Percentiles rank a stretch among this genome's conserved stretches.
Evolutionary conservation across 2,797 vertebrate species (phyloP).

Genomic region (Catharus ustulatus): DNA sequence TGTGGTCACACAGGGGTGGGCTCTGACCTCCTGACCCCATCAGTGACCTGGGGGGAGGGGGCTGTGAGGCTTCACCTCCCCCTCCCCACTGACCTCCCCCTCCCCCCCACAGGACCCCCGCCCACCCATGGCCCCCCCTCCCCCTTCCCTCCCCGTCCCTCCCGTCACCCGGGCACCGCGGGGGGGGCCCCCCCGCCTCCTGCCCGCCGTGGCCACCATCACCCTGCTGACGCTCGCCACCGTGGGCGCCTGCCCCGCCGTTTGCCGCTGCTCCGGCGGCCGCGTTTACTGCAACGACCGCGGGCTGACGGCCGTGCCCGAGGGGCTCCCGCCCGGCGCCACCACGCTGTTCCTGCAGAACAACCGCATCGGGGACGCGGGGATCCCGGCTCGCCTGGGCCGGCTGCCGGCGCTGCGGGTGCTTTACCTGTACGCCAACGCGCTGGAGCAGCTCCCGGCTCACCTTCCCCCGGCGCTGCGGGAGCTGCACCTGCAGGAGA

Average conservation of each 20-base stretch:
- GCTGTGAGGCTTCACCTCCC: no score
- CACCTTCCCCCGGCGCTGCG: constrained; percentile 88
- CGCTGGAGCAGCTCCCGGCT: constrained; percentile 89
- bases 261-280: constrained; percentile 91
- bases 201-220: no score
- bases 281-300: constrained; percentile 98
- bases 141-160: not conserved
- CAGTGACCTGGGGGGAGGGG: no score
- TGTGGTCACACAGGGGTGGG: no score
- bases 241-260: constrained; percentile 80
- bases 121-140: not conserved
- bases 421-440: constrained; percentile 95
- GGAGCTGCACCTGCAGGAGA: constrained; percentile 96
- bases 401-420: constrained; percentile 81
- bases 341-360: constrained; percentile 96
- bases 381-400: constrained; percentile 86
- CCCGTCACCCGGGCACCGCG: not conserved
- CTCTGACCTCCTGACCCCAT: no score
- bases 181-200: not conserved
- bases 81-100: not conserved
- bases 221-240: accelerated
- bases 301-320: constrained; percentile 87
- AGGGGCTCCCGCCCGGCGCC: constrained; percentile 86
- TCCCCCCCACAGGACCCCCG: not conserved
- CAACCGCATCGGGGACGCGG: constrained; percentile 92